These are phyloP conservation scores for Rhinoraja longicauda DNA, from an alignment of 2,797 vertebrate genomes.

Conservation along the genomic window DNA sequence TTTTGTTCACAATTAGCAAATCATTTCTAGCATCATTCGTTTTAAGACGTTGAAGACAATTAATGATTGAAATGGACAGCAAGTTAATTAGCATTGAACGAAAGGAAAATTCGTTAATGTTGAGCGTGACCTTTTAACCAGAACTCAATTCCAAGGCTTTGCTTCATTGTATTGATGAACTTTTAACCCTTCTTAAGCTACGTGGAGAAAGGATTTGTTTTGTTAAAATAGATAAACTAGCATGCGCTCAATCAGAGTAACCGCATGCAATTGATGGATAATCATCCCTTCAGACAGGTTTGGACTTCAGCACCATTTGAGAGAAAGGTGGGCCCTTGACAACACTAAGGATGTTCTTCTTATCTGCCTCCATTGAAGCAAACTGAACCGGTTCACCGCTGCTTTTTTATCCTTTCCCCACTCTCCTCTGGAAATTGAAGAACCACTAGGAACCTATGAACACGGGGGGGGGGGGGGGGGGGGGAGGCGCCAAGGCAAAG, in stretches of 20 bases:
- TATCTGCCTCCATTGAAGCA: neutral
- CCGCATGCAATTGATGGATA: too few relatives aligned
- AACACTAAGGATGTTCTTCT: neutral
- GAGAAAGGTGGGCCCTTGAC: neutral
- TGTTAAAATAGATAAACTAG: neutral
- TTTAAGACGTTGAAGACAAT: neutral
- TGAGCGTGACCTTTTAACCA: neutral
- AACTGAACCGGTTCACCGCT: neutral
- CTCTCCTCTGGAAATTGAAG: neutral
- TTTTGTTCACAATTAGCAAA: neutral
- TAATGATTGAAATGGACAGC: neutral
- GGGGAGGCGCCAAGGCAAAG: too few relatives aligned
- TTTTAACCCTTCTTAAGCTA: neutral
- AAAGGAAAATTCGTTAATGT: neutral
- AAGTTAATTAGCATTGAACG: neutral
- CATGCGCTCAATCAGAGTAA: neutral
- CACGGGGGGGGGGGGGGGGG: too few relatives aligned
- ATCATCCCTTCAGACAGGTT: neutral
- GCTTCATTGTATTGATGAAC: neutral
- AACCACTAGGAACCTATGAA: neutral
- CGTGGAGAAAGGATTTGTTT: neutral
- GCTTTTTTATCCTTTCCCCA: neutral
- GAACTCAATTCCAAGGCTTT: neutral
- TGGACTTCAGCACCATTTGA: neutral
- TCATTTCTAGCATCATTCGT: neutral